Conservation (phyloP, 2,888 invertebrate genomes). For the Diaperis boleti region DNA sequence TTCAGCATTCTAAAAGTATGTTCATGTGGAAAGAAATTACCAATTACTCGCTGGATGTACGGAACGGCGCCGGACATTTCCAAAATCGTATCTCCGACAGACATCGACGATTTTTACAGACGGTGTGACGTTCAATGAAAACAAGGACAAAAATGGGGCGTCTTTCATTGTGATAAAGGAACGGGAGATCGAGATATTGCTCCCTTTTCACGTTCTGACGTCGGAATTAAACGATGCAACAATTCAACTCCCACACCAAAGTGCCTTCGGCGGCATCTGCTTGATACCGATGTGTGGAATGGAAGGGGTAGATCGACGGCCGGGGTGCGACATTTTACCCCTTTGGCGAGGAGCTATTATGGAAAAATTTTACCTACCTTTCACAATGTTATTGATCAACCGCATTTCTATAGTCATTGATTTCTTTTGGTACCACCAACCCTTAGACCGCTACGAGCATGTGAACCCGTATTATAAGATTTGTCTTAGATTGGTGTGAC, state of each 20-base stretch:
- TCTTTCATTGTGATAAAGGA: conserved; percentile 21
- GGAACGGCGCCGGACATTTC: conserved; percentile 15
- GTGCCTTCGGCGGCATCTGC: conserved; percentile 28
- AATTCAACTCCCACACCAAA: conserved; percentile 53
- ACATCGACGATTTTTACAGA: conserved; percentile 37
- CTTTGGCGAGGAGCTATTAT: neutral
- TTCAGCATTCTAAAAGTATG: conserved; percentile 50
- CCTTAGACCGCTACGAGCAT: too few species aligned
- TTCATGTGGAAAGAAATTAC: conserved; percentile 49
- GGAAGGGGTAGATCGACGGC: neutral
- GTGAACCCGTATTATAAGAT: too few species aligned
- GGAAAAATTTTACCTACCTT: too few species aligned
- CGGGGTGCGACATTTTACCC: neutral
- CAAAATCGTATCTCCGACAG: conserved; percentile 26
- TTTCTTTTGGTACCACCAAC: too few species aligned
- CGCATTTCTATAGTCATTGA: too few species aligned
- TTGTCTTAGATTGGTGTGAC: too few species aligned
- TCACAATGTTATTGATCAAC: too few species aligned
- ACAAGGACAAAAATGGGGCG: conserved; percentile 13
- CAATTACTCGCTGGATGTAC: conserved; percentile 42
- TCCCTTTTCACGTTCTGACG: conserved; percentile 54
- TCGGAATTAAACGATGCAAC: conserved; percentile 55
- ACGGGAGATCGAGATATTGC: conserved; percentile 51
- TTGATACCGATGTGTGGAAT: neutral
- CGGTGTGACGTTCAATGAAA: conserved; percentile 11